Conservation (phyloP, 2,888 invertebrate genomes). For the Apamea epomidion region DNA sequence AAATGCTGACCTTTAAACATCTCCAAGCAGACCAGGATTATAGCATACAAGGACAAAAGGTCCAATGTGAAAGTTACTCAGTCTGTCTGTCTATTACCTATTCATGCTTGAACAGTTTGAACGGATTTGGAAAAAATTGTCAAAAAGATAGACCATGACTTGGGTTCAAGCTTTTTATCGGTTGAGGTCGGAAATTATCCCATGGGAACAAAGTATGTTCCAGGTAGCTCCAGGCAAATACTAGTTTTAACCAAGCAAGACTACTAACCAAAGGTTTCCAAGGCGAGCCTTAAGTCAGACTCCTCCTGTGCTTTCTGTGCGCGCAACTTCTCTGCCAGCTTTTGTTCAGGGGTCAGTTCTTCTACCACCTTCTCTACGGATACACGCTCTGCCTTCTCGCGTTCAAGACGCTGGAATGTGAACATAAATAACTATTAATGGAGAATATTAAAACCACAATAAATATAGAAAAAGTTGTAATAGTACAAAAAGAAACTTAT, state of each 20-base stretch:
- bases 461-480: neutral
- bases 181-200: neutral
- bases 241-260: neutral
- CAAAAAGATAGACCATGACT: neutral
- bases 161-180: neutral
- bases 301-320: constrained; percentile 96
- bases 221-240: neutral
- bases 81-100: neutral
- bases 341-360: constrained; percentile 94
- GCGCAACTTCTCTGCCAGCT: constrained; percentile 93
- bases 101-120: neutral
- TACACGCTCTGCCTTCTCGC: constrained; percentile 91
- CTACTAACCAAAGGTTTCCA: constrained; percentile 95
- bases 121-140: neutral
- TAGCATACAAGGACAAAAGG: neutral
- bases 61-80: neutral
- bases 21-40: neutral
- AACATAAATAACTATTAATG: neutral
- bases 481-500: neutral
- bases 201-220: neutral
- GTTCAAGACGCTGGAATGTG: constrained; percentile 89
- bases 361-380: constrained; percentile 90
- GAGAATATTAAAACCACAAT: neutral
- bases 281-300: constrained; percentile 95
- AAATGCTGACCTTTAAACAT: neutral